phyloP scores from a whole-genome alignment of 2,888 invertebrate species.

The Leptopilina drosophilae region DNA sequence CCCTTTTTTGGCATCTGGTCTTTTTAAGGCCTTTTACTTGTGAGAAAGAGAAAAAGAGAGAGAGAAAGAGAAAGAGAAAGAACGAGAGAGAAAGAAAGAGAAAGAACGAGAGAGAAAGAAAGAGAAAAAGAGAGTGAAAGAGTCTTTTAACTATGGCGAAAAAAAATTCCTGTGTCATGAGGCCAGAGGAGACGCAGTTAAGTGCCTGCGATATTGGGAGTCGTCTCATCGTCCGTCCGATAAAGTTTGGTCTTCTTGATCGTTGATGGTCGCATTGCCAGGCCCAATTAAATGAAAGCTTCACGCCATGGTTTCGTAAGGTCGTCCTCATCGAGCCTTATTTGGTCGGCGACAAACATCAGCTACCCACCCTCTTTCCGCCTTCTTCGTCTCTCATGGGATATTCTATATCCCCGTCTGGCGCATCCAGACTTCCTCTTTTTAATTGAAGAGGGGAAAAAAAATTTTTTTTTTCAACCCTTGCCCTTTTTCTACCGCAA shows the following conservation, averaged over 20 bases:
- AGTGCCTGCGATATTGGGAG: constrained; percentile 29
- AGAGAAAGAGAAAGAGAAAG: too few relatives aligned
- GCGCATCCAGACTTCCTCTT: not conserved
- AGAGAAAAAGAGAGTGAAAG: too few relatives aligned
- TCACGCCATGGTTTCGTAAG: constrained; percentile 55
- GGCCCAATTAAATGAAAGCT: constrained; percentile 47
- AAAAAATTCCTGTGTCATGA: constrained; percentile 24
- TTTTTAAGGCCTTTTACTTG: constrained; percentile 17
- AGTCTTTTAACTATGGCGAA: not conserved
- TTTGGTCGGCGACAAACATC: constrained; percentile 64
- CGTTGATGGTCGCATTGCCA: constrained; percentile 36
- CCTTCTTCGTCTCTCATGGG: constrained; percentile 33
- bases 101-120: too few relatives aligned
- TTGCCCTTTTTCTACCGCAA: not conserved
- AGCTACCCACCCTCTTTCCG: constrained; percentile 49
- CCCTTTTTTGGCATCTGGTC: constrained; percentile 18
- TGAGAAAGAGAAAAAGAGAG: too few relatives aligned
- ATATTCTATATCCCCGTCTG: constrained; percentile 24
- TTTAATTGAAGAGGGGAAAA: not conserved
- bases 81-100: too few relatives aligned
- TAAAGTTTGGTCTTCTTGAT: constrained; percentile 42
- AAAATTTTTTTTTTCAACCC: not conserved
- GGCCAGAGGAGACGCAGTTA: constrained; percentile 18
- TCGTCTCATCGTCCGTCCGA: constrained; percentile 11
- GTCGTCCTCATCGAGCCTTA: constrained; percentile 65